These are phyloP conservation scores for Coptotermes formosanus DNA, from an alignment of 1,140 invertebrate species.

Conservation along the genomic window DNA sequence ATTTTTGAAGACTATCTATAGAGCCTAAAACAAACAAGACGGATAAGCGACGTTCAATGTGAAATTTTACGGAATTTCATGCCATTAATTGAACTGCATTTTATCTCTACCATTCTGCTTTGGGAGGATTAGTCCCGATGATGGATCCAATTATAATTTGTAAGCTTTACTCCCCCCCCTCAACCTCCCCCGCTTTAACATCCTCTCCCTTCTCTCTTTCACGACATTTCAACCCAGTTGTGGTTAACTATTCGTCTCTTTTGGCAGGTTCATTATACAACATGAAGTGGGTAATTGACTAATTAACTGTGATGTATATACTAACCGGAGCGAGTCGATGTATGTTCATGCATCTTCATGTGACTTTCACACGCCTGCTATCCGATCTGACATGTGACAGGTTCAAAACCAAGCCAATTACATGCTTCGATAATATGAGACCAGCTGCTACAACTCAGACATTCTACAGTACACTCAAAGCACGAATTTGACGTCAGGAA, in stretches of 20 bases:
- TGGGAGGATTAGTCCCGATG: not conserved
- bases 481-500: not conserved
- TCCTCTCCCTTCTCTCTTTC: not conserved
- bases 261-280: constrained; percentile 35
- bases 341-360: constrained; percentile 25
- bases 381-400: constrained; percentile 26
- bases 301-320: constrained; percentile 32
- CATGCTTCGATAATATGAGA: constrained; percentile 32
- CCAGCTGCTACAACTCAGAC: not conserved
- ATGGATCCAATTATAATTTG: constrained; percentile 30
- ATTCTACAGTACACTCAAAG: not conserved
- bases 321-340: constrained; percentile 22
- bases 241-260: constrained; percentile 35
- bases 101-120: not conserved
- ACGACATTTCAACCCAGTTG: constrained; percentile 22
- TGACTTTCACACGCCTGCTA: constrained; percentile 22
- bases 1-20: no score
- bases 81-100: not conserved
- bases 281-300: constrained; percentile 34
- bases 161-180: not conserved
- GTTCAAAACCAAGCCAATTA: constrained; percentile 30
- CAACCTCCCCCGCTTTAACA: not conserved
- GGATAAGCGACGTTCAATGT: not conserved
- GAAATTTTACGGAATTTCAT: not conserved
- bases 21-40: not conserved